Evolutionary conservation across 1,140 invertebrate species (phyloP).

Genomic region (Polypedilum pembai): DNA sequence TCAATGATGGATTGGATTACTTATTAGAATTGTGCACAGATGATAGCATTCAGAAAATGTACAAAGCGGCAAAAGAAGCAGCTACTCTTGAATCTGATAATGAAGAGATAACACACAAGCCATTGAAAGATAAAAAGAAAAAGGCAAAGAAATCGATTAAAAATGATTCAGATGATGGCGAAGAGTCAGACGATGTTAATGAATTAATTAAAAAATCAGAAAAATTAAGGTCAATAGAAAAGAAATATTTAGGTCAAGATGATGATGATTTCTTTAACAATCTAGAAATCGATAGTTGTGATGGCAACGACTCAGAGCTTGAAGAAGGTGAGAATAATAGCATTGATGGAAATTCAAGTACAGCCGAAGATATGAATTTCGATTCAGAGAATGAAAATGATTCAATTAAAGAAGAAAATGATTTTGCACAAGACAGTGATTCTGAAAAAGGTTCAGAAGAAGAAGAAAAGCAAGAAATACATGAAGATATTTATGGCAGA

Average conservation of each 20-base stretch:
- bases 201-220: conserved; percentile 28
- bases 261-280: conserved; percentile 30
- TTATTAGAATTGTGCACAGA: conserved; percentile 77
- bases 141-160: conserved; percentile 33
- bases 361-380: conserved; percentile 31
- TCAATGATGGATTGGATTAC: conserved; percentile 76
- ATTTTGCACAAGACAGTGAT: conserved; percentile 36
- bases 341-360: conserved; percentile 33
- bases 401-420: too few relatives aligned
- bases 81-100: conserved; percentile 43
- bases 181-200: conserved; percentile 34
- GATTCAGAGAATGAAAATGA: conserved; percentile 34
- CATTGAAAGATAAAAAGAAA: conserved; percentile 40
- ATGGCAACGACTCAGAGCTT: conserved; percentile 29
- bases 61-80: conserved; percentile 55
- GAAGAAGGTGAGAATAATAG: conserved; percentile 33
- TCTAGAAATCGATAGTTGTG: conserved; percentile 28
- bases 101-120: conserved; percentile 51
- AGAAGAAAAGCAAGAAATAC: conserved; percentile 40
- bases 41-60: conserved; percentile 56
- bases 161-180: conserved; percentile 32
- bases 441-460: conserved; percentile 33
- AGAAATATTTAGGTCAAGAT: conserved; percentile 30
- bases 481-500: conserved; percentile 93
- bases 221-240: conserved; percentile 12